These are phyloP conservation scores for Enhydra lutris DNA, from an alignment of 2,113 vertebrate genomes.

Conservation along the genomic window DNA sequence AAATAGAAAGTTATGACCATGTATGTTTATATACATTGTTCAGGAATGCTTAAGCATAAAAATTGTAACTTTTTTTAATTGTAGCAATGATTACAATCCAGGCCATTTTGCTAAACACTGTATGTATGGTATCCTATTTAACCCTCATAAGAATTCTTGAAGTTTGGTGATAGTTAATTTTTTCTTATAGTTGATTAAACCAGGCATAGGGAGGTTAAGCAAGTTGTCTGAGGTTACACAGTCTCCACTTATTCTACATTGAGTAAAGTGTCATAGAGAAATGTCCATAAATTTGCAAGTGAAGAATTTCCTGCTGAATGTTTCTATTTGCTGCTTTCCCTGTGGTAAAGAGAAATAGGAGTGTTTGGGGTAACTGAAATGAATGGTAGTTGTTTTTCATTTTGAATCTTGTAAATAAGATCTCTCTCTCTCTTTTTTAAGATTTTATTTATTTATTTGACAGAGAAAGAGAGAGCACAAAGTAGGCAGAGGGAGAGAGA, in stretches of 20 bases:
- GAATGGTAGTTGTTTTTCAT: background rate
- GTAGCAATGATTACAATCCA: background rate
- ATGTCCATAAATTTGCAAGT: background rate
- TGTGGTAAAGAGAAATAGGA: background rate
- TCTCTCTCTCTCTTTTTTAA: too few species aligned
- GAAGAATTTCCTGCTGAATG: background rate
- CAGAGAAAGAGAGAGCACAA: too few species aligned
- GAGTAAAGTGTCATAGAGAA: background rate
- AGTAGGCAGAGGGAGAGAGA: too few species aligned
- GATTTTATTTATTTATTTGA: too few species aligned
- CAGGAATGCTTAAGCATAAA: slow-evolving; percentile 10
- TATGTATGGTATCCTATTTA: background rate
- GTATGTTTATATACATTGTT: background rate
- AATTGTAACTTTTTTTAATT: background rate
- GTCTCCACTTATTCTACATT: background rate
- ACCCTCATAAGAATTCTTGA: background rate
- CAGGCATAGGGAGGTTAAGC: background rate
- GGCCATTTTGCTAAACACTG: background rate
- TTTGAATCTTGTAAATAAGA: background rate
- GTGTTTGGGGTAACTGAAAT: background rate
- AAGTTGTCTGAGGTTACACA: background rate
- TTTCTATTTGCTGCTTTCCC: background rate
- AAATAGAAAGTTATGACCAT: background rate
- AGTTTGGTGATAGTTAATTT: background rate
- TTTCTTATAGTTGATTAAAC: background rate